Conservation (phyloP, 2,113 vertebrate species). For the Nestor notabilis region DNA sequence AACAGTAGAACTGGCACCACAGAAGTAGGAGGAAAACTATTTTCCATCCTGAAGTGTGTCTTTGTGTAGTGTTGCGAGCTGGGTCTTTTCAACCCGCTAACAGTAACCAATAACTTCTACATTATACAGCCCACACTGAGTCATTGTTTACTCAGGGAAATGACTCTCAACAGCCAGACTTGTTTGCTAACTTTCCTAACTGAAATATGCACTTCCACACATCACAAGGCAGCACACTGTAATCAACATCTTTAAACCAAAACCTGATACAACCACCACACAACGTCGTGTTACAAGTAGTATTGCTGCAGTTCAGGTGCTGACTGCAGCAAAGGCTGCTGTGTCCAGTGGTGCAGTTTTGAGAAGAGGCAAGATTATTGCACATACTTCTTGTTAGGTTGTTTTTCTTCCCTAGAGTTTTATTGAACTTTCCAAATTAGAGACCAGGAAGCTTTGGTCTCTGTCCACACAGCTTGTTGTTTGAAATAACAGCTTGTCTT, state of each 20-base stretch:
- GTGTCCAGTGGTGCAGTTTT: neutral
- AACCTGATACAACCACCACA: neutral
- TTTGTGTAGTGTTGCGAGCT: neutral
- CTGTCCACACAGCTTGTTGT: neutral
- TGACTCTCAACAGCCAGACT: conserved; percentile 55
- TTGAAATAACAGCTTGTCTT: conserved; percentile 40
- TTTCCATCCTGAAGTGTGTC: conserved; percentile 38
- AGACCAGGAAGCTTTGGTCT: neutral
- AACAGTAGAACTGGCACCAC: neutral
- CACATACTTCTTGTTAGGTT: neutral
- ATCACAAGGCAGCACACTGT: neutral
- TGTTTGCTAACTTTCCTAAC: conserved; percentile 40
- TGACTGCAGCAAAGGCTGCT: neutral
- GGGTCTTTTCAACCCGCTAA: conserved; percentile 19
- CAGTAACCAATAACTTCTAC: conserved; percentile 50
- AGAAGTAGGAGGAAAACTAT: conserved; percentile 50
- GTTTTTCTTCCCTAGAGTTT: neutral
- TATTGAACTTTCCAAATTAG: conserved; percentile 8
- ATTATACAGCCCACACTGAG: conserved; percentile 44
- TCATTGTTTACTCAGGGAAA: conserved; percentile 62
- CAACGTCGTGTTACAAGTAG: neutral
- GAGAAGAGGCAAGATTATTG: neutral
- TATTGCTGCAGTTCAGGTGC: neutral
- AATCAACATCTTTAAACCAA: neutral
- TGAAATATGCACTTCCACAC: conserved; percentile 21